Percentiles rank a stretch among this genome's conserved stretches.
Evolutionary conservation across 1,140 invertebrate genomes (phyloP).

Genomic region (Drosophila novamexicana): DNA sequence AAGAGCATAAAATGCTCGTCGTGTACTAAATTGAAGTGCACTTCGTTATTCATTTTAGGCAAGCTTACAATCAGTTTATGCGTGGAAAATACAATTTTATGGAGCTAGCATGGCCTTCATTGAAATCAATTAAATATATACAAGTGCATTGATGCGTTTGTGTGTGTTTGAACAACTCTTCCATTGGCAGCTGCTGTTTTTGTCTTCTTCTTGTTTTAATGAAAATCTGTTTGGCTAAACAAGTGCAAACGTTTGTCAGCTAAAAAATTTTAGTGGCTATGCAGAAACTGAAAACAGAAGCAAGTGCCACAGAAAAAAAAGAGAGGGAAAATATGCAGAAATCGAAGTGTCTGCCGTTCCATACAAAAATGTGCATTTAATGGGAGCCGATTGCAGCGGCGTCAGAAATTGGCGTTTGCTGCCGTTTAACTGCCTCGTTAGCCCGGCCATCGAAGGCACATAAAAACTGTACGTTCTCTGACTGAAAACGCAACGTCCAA

Average conservation of each 20-base stretch:
- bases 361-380: slow-evolving; percentile 66
- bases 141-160: not conserved
- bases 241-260: slow-evolving; percentile 36
- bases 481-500: slow-evolving; percentile 56
- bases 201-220: slow-evolving; percentile 7
- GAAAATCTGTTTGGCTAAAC: slow-evolving; percentile 39
- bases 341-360: slow-evolving; percentile 8
- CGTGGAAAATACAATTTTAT: slow-evolving; percentile 8
- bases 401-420: slow-evolving; percentile 48
- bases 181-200: not conserved
- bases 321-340: not conserved
- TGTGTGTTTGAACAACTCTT: slow-evolving; percentile 31
- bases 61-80: slow-evolving; percentile 3
- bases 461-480: slow-evolving; percentile 53
- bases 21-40: not conserved
- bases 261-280: slow-evolving; percentile 35
- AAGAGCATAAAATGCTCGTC: not conserved
- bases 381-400: slow-evolving; percentile 52
- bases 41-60: not conserved
- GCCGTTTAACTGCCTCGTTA: slow-evolving; percentile 72
- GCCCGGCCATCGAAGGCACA: slow-evolving; percentile 41
- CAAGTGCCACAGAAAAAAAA: not conserved
- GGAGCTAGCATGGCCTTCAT: slow-evolving; percentile 6
- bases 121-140: slow-evolving; percentile 46
- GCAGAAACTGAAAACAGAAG: slow-evolving; percentile 7